phyloP scores from a whole-genome alignment of 2,797 vertebrate species.

The Takifugu rubripes region DNA sequence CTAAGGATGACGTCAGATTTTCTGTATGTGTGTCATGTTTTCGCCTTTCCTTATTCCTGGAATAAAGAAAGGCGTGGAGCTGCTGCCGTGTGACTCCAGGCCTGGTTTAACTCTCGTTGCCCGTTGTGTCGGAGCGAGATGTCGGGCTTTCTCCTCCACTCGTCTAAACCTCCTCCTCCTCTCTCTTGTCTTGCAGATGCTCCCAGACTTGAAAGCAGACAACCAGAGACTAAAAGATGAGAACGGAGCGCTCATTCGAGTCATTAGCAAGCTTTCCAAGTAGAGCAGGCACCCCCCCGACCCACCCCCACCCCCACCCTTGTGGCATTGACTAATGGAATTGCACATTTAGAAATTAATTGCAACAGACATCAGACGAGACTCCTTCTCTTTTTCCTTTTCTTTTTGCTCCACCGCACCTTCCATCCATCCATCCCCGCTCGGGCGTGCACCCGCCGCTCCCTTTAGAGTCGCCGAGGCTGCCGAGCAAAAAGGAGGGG shows the following conservation, averaged over 20 bases:
- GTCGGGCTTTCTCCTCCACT: conserved; percentile 2
- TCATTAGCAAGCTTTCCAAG: conserved; percentile 99
- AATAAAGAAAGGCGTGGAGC: not conserved
- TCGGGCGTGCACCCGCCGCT: conserved; percentile 75
- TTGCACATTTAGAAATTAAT: conserved; percentile 88
- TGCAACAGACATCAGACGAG: conserved; percentile 77
- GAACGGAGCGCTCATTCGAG: conserved; percentile 98
- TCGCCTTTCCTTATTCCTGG: not conserved
- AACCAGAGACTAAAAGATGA: conserved; percentile 99
- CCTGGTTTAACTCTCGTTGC: conserved; percentile 43
- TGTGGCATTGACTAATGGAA: conserved; percentile 83
- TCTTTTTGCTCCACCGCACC: conserved; percentile 36
- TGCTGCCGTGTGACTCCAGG: conserved; percentile 49
- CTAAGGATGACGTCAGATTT: not conserved
- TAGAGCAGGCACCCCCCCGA: conserved; percentile 72
- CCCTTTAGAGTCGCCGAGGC: conserved; percentile 86
- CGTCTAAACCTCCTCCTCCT: conserved; percentile 52
- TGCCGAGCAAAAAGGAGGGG: conserved; percentile 73
- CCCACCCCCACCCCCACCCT: conserved; percentile 40
- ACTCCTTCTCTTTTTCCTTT: conserved; percentile 36
- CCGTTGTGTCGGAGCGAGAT: conserved; percentile 3
- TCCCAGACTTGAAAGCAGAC: conserved; percentile 99
- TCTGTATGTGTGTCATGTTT: not conserved
- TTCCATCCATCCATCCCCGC: conserved; percentile 13
- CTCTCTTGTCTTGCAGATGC: conserved; percentile 80